A percentile compares a stretch with the other conserved stretches of the same genome.
These are phyloP conservation scores for Caloenas nicobarica DNA, from an alignment of 2,113 vertebrate species.

Conservation along the genomic window DNA sequence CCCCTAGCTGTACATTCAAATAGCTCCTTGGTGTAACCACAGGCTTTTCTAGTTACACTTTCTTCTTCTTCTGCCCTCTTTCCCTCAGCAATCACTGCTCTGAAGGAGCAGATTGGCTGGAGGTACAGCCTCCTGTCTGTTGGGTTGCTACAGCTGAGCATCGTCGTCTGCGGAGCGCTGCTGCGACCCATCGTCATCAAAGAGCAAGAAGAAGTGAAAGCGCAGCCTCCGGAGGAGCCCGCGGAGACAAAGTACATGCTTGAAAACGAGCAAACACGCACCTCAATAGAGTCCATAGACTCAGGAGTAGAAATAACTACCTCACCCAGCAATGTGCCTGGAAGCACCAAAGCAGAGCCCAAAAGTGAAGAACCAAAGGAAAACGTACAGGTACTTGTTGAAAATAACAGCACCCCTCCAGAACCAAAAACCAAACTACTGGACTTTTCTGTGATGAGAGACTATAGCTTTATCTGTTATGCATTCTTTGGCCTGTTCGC, in stretches of 20 bases:
- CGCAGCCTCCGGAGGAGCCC: conserved; percentile 53
- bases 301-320: conserved; percentile 90
- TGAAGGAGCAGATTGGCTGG: conserved; percentile 91
- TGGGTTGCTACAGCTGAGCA: conserved; percentile 85
- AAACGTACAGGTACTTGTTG: conserved; percentile 15
- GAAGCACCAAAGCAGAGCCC: conserved; percentile 41
- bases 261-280: conserved; percentile 88
- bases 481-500: conserved; percentile 93
- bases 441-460: conserved; percentile 90
- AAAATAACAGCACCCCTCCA: not conserved
- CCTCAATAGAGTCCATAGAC: conserved; percentile 89
- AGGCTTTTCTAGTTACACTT: not conserved
- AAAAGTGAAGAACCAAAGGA: conserved; percentile 65
- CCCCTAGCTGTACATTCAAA: not conserved
- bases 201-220: conserved; percentile 49
- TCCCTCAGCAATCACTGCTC: conserved; percentile 78
- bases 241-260: conserved; percentile 80
- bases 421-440: conserved; percentile 72
- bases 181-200: conserved; percentile 85
- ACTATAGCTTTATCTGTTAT: conserved; percentile 90
- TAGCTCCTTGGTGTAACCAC: not conserved
- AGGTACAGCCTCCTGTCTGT: conserved; percentile 85
- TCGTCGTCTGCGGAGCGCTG: conserved; percentile 83
- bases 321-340: conserved; percentile 79
- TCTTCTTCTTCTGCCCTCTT: not conserved